phyloP scores from a whole-genome alignment of 2,888 invertebrate species.

The Aspidapion aeneum region DNA sequence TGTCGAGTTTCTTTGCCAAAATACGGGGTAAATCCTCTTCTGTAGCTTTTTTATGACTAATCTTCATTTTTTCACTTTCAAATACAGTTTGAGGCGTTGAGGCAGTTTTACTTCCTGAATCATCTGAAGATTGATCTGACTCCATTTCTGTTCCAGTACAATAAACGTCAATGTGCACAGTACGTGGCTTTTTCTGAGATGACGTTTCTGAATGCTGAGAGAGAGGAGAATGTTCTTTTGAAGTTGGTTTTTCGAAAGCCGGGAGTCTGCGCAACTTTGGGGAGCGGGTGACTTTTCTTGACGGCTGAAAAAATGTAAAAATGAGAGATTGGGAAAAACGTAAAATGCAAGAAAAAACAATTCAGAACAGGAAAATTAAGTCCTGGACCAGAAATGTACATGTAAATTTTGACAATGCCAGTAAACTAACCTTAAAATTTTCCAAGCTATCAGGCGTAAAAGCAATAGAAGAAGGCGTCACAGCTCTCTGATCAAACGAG shows the following conservation, averaged over 20 bases:
- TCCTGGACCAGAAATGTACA: too few species aligned
- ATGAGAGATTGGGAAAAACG: neutral
- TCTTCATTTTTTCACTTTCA: constrained; percentile 57
- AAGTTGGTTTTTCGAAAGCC: constrained; percentile 22
- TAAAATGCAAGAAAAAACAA: too few species aligned
- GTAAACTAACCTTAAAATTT: constrained; percentile 27
- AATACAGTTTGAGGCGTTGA: constrained; percentile 63
- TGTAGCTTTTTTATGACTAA: constrained; percentile 56
- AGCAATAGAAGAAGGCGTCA: constrained; percentile 3
- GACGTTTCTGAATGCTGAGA: constrained; percentile 39
- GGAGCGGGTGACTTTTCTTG: constrained; percentile 13
- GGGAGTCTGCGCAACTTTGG: constrained; percentile 33
- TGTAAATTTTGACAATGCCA: too few species aligned
- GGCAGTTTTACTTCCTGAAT: constrained; percentile 42
- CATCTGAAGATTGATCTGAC: constrained; percentile 37
- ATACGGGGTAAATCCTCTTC: constrained; percentile 48
- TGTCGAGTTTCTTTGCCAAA: constrained; percentile 26
- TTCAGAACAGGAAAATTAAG: too few species aligned
- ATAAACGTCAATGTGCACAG: constrained; percentile 72
- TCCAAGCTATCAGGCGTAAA: constrained; percentile 45
- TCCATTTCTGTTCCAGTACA: constrained; percentile 62
- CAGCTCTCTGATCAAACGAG: neutral
- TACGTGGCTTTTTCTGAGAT: constrained; percentile 53
- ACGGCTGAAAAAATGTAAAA: constrained; percentile 15
- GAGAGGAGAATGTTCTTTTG: constrained; percentile 25